Evolutionary conservation across 2,113 vertebrate genomes (phyloP).

Genomic region (Tychaedon coryphoeus): DNA sequence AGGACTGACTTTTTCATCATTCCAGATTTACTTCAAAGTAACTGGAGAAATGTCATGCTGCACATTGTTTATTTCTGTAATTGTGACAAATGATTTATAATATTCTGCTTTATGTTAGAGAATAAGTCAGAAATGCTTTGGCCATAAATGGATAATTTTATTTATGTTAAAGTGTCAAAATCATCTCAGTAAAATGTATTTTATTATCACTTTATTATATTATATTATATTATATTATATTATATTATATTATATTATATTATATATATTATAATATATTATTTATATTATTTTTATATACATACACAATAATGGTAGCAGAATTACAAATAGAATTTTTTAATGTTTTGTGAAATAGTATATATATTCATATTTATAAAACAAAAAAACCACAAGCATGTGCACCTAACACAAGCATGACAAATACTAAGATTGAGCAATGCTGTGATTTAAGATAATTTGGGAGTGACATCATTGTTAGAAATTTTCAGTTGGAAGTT

Average conservation of each 20-base stretch:
- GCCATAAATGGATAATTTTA: neutral
- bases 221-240: too few species aligned
- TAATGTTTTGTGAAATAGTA: neutral
- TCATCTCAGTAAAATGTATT: neutral
- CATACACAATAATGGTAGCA: neutral
- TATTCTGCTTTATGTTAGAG: neutral
- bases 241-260: too few species aligned
- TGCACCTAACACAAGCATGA: neutral
- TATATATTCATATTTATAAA: neutral
- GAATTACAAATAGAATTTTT: neutral
- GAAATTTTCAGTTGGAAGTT: neutral
- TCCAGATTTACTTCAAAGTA: neutral
- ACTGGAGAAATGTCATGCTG: neutral
- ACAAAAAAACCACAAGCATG: neutral
- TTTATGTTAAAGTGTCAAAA: neutral
- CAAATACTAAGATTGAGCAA: neutral
- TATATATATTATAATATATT: too few species aligned
- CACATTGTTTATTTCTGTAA: neutral
- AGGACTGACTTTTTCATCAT: neutral
- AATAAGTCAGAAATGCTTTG: neutral
- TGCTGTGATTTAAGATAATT: neutral
- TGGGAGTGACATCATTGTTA: neutral
- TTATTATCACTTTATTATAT: neutral
- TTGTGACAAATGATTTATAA: neutral
- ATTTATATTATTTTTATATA: too few species aligned